phyloP scores from a whole-genome alignment of 64 coral and sea anemone genomes.

The Pachyseris speciosa region DNA sequence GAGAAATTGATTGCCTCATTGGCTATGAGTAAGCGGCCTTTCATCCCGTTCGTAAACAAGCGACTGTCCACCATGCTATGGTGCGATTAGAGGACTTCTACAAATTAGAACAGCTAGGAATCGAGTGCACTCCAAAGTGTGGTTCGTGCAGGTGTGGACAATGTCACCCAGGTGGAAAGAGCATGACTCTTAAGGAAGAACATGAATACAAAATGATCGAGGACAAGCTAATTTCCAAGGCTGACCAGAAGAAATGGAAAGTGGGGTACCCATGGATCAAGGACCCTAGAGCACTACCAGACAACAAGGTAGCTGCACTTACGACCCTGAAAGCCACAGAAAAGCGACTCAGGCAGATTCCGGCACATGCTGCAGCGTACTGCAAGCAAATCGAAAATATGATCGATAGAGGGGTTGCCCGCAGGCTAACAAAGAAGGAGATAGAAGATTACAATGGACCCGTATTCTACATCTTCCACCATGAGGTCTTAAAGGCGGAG shows the following conservation, averaged over 20 bases:
- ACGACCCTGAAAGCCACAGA: background rate
- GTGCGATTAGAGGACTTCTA: background rate
- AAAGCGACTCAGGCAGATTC: background rate
- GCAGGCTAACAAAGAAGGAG: background rate
- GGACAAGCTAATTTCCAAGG: background rate
- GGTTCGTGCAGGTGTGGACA: background rate
- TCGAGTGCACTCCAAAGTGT: constrained; percentile 11
- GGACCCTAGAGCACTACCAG: background rate
- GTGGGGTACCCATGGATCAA: background rate
- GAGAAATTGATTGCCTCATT: background rate
- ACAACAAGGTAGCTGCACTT: background rate
- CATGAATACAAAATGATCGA: background rate
- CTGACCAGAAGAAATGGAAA: background rate
- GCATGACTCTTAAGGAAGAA: constrained; percentile 18
- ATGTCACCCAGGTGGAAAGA: constrained; percentile 1
- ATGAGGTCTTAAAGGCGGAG: constrained; percentile 29
- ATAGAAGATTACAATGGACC: background rate
- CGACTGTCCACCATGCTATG: background rate
- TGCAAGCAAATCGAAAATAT: background rate
- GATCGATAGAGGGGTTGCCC: background rate
- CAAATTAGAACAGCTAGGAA: background rate
- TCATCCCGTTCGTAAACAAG: background rate
- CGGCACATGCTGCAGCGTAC: background rate
- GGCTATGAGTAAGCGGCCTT: background rate
- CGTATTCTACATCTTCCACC: constrained; percentile 1